phyloP scores from a whole-genome alignment of 2,797 vertebrate species.

The Kryptopterus vitreolus region DNA sequence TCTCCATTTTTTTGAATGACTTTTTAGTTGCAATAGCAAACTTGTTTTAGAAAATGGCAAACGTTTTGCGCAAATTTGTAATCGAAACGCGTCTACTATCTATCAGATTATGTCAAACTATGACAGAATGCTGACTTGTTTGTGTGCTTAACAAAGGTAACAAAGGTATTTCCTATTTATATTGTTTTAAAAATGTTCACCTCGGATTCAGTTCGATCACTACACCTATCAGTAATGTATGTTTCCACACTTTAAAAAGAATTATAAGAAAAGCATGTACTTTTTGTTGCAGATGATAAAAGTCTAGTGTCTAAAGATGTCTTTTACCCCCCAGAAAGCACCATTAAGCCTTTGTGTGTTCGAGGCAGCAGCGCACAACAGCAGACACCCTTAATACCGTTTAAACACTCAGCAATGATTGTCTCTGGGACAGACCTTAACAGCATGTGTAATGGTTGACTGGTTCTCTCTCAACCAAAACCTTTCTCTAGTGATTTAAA shows the following conservation, averaged over 20 bases:
- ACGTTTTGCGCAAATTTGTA: too few species aligned
- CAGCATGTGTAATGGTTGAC: constrained; percentile 35
- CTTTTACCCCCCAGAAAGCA: neutral
- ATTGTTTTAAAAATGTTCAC: too few species aligned
- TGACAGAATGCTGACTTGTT: too few species aligned
- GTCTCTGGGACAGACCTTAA: constrained; percentile 34
- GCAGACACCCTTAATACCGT: constrained; percentile 6
- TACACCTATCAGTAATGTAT: too few species aligned
- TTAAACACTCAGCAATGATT: constrained; percentile 32
- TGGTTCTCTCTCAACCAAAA: constrained; percentile 15
- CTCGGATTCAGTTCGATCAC: too few species aligned
- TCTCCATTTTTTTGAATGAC: too few species aligned
- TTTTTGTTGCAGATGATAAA: neutral
- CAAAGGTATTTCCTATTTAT: too few species aligned
- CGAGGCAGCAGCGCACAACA: constrained; percentile 30
- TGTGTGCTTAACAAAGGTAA: too few species aligned
- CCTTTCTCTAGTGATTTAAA: neutral
- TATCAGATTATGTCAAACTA: too few species aligned
- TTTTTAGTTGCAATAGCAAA: too few species aligned
- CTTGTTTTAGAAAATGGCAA: too few species aligned
- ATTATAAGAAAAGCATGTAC: neutral
- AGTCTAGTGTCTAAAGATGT: neutral
- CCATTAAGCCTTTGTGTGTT: constrained; percentile 30
- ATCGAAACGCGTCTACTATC: too few species aligned
- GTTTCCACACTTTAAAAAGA: neutral